Base-by-base conservation (phyloP, 2,888 invertebrate species). In the Maniola hyperantus region DNA sequence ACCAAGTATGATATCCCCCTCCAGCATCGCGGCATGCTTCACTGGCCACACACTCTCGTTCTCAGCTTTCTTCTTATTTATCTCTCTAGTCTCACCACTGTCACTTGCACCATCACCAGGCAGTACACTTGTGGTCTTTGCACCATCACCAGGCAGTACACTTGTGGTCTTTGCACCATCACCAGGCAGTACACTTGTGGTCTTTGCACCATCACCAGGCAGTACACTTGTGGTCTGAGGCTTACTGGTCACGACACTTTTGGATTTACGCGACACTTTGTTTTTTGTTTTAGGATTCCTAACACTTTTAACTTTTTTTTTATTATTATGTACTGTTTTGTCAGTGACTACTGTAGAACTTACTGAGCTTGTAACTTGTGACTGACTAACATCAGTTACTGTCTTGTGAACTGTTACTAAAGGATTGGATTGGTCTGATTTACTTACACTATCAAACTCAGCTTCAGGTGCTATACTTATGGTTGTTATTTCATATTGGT, bases 1-100 rank as follows among this genome's bases (percentile, higher is more conserved):
- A 2, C 98, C 98, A 26, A 98, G 92, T 36, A 97, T 94, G 70
- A 98, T 93, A 80, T 97, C 96, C 0, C 97, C 98, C 75, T 96
- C 96, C 7, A 97, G 94, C n/a, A 95, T 94, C 1, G 97, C 96
- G 72, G 96, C 96, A 73, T 94, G 94, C 82, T 96, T 97, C 39
- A 96, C 94, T 0, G 97, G 96, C 97, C 96, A 96, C 76, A 79
- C 76, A 61, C 68, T 76, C 79, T 84, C 80, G 78, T 77, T 74
- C 26, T 75, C 73, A 10, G 71, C 70, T 15, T 72, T 72, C 54
- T 71, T 69, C 70, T 79, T 79, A 20, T 67, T 59, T 11, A 69
- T 68, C 10, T 76, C 66, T 7, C 72, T 70, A 55, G 72, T 63
- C 62, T 74, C 77, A 48, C 74, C 51, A 46, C 64, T 50, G 34